A percentile compares a stretch with the other conserved stretches of the same genome.
phyloP scores from a whole-genome alignment of 2,797 vertebrate species.

The Oryzias dopingdopingensis region DNA sequence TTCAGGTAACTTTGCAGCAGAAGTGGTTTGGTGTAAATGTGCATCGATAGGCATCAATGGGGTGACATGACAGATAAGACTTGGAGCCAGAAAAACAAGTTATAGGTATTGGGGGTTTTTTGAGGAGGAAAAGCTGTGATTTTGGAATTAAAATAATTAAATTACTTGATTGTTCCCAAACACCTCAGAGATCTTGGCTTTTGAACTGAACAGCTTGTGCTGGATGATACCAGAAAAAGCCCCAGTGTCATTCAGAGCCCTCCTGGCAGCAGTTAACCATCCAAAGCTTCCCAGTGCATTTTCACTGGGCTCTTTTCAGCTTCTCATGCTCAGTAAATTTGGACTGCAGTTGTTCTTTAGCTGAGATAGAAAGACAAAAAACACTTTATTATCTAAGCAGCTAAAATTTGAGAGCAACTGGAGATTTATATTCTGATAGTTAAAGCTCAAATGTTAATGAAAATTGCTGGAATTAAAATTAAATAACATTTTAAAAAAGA shows the following conservation, averaged over 20 bases:
- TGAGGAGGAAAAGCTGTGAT: conserved; percentile 24
- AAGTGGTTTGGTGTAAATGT: no score
- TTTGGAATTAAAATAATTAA: not conserved
- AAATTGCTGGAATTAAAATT: not conserved
- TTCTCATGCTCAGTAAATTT: conserved; percentile 23
- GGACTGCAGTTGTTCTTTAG: conserved; percentile 25
- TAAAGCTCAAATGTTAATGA: conserved; percentile 2
- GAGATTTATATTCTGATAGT: conserved; percentile 1
- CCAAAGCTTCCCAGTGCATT: conserved; percentile 49
- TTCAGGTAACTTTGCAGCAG: no score
- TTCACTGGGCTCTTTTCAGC: conserved; percentile 35
- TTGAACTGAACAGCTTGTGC: conserved; percentile 23
- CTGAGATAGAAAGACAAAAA: conserved; percentile 20
- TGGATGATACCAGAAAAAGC: conserved; percentile 22
- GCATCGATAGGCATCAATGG: no score
- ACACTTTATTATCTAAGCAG: conserved; percentile 16
- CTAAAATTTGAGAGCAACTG: not conserved
- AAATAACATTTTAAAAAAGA: not conserved
- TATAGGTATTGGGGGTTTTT: conserved; percentile 27
- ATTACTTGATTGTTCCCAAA: no score
- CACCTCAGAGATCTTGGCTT: conserved; percentile 18
- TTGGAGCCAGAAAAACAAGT: conserved; percentile 30
- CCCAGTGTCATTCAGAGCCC: conserved; percentile 34
- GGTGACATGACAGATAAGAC: not conserved
- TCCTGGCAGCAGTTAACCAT: conserved; percentile 45